These are phyloP conservation scores for Yoshiicerus persimilis DNA, from an alignment of 1,140 invertebrate genomes.

Conservation along the genomic window DNA sequence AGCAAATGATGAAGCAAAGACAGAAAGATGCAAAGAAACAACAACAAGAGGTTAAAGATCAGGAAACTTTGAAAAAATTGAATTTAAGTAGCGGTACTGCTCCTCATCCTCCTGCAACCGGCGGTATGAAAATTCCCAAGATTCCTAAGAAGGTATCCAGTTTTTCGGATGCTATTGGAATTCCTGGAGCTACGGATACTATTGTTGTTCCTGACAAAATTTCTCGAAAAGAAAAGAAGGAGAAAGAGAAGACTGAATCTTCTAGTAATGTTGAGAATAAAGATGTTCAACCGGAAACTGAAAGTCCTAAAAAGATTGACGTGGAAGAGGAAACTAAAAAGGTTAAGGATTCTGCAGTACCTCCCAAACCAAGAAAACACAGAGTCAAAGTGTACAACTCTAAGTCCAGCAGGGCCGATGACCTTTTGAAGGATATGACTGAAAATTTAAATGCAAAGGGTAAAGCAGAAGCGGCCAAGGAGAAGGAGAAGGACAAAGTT, in stretches of 20 bases:
- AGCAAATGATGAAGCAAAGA: constrained; percentile 25
- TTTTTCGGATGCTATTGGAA: constrained; percentile 43
- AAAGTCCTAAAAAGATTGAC: background rate
- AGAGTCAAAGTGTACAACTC: constrained; percentile 36
- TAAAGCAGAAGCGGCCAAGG: constrained; percentile 35
- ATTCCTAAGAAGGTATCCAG: background rate
- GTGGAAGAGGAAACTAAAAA: background rate
- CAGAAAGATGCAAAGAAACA: constrained; percentile 47
- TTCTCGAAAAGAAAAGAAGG: background rate
- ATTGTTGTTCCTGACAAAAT: background rate
- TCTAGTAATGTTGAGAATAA: background rate
- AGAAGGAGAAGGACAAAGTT: constrained; percentile 46
- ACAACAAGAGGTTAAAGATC: constrained; percentile 38
- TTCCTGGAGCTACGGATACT: constrained; percentile 33
- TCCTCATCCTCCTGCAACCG: background rate
- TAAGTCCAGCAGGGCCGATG: constrained; percentile 22
- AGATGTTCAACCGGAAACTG: background rate
- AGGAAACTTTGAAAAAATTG: constrained; percentile 39
- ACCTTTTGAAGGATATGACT: constrained; percentile 38
- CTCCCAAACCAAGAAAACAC: constrained; percentile 1
- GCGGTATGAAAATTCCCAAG: constrained; percentile 41
- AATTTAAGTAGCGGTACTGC: background rate
- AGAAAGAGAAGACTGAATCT: constrained; percentile 1
- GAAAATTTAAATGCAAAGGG: constrained; percentile 28
- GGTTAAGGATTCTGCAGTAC: background rate